Base-by-base conservation (phyloP, 2,113 vertebrate species). In the Charadrius vociferus region DNA sequence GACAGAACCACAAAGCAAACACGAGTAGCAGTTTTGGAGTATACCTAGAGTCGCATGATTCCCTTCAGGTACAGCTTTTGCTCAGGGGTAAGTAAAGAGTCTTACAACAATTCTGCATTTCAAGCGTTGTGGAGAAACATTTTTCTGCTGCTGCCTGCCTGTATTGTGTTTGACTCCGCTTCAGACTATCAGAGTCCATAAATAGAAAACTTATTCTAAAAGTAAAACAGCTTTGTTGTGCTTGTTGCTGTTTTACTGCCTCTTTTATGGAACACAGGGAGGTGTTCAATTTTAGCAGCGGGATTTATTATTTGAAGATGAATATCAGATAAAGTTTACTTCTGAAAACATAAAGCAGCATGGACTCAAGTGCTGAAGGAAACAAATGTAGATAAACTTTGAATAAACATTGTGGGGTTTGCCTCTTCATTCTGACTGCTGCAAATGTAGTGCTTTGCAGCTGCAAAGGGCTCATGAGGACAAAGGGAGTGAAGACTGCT, bases 261-360 rank as follows among this genome's bases (percentile, higher is more conserved):
- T 88, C 53, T 88, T 94, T 29, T 45, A 14, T 41, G 45, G 53
- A 90, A 30, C 50, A 30, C 19, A 2, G 29, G 52, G 79, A 88
- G 37, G 39, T 77, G n/a, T 80, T 91, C 53, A 5, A n/a, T 80
- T 91, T 86, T 88, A 93, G 87, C 87, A 88, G 79, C 50, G 53
- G 81, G 49, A 65, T 95, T 96, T 95, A 93, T 88, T 91, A 67
- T 81, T 87, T 92, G 63, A 82, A 90, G 90, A 88, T 94, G 50
- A 70, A 10, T 93, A 62, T 88, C 66, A 78, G 71, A 56, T 97
- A 36, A 91, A 70, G 67, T 86, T 95, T 92, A n/a, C 59, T 94
- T 95, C 63, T 70, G 92, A 58, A 91, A 91, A 73, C 27, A 47
- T 56, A 56, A 79, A 86, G 59, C 66, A 90, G 85, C 63, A 16